phyloP scores from a whole-genome alignment of 1,140 invertebrate genomes.

The Brevipalpus yothersi region DNA sequence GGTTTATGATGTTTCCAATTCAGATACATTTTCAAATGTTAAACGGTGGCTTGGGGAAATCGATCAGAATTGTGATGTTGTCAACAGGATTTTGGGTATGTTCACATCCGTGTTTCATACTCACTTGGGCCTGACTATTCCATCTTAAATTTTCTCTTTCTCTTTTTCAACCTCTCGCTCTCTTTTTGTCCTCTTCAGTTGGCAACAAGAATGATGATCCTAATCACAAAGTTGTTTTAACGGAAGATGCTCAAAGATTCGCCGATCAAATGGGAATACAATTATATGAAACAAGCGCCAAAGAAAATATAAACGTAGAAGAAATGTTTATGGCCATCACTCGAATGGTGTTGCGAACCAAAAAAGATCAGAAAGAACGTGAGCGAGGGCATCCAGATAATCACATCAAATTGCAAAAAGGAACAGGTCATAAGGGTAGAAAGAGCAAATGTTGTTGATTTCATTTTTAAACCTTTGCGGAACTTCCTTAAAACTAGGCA shows the following conservation, averaged over 20 bases:
- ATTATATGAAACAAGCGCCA: slow-evolving; percentile 93
- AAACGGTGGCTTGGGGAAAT: slow-evolving; percentile 81
- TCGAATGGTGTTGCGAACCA: slow-evolving; percentile 36
- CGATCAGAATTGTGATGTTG: slow-evolving; percentile 96
- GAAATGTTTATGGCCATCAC: slow-evolving; percentile 60
- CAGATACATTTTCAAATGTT: slow-evolving; percentile 96
- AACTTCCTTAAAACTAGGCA: no score
- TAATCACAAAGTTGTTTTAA: slow-evolving; percentile 82
- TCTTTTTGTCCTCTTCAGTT: slow-evolving; percentile 30
- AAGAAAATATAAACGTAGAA: slow-evolving; percentile 96
- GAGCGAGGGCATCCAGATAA: background rate
- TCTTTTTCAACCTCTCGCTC: background rate
- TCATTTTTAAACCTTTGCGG: no score
- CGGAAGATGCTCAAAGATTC: slow-evolving; percentile 87
- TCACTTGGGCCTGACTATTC: background rate
- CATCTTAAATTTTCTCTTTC: background rate
- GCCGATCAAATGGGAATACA: slow-evolving; percentile 89
- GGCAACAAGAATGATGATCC: slow-evolving; percentile 98
- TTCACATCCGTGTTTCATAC: slow-evolving; percentile 1
- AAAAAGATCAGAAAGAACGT: slow-evolving; percentile 15
- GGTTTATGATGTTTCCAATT: slow-evolving; percentile 96
- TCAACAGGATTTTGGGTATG: slow-evolving; percentile 88
- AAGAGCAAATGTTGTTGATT: slow-evolving; percentile 1
- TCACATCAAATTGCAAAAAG: background rate
- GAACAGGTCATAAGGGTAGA: background rate